phyloP scores from a whole-genome alignment of 2,113 vertebrate genomes.

The Rhinopomastus cyanomelas region DNA sequence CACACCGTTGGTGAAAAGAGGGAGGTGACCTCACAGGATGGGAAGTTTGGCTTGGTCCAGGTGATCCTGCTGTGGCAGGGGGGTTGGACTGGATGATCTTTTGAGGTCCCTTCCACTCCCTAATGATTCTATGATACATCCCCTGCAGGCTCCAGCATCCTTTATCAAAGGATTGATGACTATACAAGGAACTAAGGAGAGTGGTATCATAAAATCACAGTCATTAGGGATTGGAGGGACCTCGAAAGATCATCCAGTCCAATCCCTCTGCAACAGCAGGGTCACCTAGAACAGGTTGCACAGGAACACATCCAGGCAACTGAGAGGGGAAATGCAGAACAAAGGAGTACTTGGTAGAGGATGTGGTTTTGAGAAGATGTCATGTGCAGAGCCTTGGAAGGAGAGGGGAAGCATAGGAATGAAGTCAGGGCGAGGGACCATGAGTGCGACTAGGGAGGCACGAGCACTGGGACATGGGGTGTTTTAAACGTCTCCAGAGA shows the following conservation, averaged over 20 bases:
- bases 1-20: rapidly evolving
- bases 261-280: no score
- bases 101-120: no score
- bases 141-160: background rate
- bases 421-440: background rate
- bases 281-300: no score
- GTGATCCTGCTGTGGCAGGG: no score
- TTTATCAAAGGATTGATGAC: background rate
- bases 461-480: rapidly evolving
- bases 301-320: no score
- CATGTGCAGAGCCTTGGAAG: background rate
- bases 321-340: background rate
- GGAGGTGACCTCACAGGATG: background rate
- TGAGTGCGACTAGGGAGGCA: background rate
- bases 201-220: no score
- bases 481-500: no score
- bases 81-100: no score
- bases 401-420: background rate
- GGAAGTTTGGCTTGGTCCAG: no score
- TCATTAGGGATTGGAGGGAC: no score
- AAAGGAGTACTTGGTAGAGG: background rate
- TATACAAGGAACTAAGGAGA: background rate
- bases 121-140: no score
- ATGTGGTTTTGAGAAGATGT: background rate
- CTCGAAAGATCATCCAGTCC: no score